A percentile compares a stretch with the other conserved stretches of the same genome.
Conservation (phyloP, 2,113 vertebrate species). For the Petrocephalus microphthalmus region DNA sequence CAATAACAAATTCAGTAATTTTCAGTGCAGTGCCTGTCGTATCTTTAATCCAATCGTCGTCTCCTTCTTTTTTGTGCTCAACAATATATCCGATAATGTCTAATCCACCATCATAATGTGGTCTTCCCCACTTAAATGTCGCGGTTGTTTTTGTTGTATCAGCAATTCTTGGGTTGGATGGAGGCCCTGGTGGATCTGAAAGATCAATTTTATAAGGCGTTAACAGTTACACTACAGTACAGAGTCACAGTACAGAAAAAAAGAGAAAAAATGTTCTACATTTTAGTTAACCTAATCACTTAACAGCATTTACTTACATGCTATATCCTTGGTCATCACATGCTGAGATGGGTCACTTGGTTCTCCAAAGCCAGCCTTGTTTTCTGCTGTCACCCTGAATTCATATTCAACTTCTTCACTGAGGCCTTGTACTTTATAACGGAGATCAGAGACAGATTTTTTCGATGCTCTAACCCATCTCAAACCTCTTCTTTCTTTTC, state of each 20-base stretch:
- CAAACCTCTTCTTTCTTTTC: slow-evolving; percentile 88
- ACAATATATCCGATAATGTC: slow-evolving; percentile 87
- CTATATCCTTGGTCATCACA: slow-evolving; percentile 82
- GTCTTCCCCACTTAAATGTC: slow-evolving; percentile 82
- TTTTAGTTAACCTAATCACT: background rate
- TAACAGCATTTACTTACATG: slow-evolving; percentile 73
- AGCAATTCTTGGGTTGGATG: slow-evolving; percentile 82
- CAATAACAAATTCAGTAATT: slow-evolving; percentile 82
- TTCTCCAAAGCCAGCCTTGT: slow-evolving; percentile 89
- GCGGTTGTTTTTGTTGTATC: slow-evolving; percentile 94
- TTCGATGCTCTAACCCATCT: slow-evolving; percentile 94
- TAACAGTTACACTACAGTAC: background rate
- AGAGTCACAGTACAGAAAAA: background rate
- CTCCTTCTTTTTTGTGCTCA: slow-evolving; percentile 90
- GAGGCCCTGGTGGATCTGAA: slow-evolving; percentile 91
- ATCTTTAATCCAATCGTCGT: slow-evolving; percentile 87
- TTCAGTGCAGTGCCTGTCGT: slow-evolving; percentile 75
- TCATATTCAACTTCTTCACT: slow-evolving; percentile 91
- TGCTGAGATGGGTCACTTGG: slow-evolving; percentile 80
- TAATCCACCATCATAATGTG: slow-evolving; percentile 94
- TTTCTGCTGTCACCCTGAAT: slow-evolving; percentile 95
- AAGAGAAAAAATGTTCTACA: background rate
- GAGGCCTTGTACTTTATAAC: slow-evolving; percentile 88
- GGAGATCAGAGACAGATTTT: slow-evolving; percentile 84
- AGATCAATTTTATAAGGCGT: background rate